Evolutionary conservation across 2,888 invertebrate species (phyloP).

Genomic region (Lymantria monacha): DNA sequence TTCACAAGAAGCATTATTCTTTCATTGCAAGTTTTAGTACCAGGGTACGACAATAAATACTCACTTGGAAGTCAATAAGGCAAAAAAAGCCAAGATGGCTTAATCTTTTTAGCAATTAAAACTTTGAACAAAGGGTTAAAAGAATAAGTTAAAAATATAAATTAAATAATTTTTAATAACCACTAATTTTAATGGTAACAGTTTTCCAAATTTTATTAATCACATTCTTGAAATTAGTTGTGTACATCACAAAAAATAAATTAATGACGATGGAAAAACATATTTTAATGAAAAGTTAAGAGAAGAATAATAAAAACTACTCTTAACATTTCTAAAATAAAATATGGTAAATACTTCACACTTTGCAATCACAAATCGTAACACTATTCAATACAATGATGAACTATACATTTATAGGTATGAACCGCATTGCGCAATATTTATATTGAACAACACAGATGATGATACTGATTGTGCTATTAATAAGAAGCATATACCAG

Average conservation of each 20-base stretch:
- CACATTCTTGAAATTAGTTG: conserved; percentile 20
- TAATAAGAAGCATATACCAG: conserved; percentile 63
- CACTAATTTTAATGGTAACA: background rate
- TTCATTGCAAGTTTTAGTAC: too few relatives aligned
- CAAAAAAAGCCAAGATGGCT: too few relatives aligned
- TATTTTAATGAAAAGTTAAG: conserved; percentile 52
- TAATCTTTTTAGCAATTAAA: too few relatives aligned
- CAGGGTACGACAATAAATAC: too few relatives aligned
- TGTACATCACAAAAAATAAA: conserved; percentile 31
- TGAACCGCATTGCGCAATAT: conserved; percentile 32
- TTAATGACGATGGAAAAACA: conserved; percentile 39
- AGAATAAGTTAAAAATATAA: too few relatives aligned
- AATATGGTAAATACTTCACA: conserved; percentile 38
- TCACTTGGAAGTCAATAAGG: too few relatives aligned
- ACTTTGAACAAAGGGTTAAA: too few relatives aligned
- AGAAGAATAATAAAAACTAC: conserved; percentile 52
- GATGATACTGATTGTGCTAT: conserved; percentile 77
- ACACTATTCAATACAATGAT: conserved; percentile 34
- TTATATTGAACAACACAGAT: conserved; percentile 46
- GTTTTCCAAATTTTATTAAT: conserved; percentile 11
- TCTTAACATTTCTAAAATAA: conserved; percentile 56
- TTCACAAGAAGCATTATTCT: too few relatives aligned
- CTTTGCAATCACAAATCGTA: conserved; percentile 44
- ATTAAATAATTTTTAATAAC: too few relatives aligned
- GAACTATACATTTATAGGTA: conserved; percentile 36